A percentile compares a stretch with the other conserved stretches of the same genome.
These are phyloP conservation scores for Megaceryle alcyon DNA, from an alignment of 2,797 vertebrate genomes.

Conservation along the genomic window DNA sequence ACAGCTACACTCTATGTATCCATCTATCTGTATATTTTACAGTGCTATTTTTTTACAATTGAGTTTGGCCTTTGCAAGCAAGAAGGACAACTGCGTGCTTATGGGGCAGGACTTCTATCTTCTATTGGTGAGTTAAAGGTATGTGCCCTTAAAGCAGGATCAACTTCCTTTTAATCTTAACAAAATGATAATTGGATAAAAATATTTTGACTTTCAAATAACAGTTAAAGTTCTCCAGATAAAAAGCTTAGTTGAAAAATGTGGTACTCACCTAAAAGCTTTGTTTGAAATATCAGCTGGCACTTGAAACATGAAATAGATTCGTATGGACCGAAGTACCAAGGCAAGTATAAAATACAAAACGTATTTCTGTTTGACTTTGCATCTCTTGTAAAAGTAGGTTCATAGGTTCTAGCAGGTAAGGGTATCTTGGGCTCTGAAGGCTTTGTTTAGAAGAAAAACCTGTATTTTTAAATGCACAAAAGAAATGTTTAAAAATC, in stretches of 20 bases:
- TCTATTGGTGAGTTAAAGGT: conserved; percentile 96
- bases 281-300: conserved; percentile 57
- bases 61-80: conserved; percentile 98
- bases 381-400: conserved; percentile 12
- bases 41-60: conserved; percentile 99
- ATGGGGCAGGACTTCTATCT: conserved; percentile 94
- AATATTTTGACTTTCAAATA: conserved; percentile 49
- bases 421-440: not conserved
- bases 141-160: conserved; percentile 48
- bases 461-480: not conserved
- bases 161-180: conserved; percentile 31
- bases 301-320: conserved; percentile 58
- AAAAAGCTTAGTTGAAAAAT: conserved; percentile 39
- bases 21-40: conserved; percentile 18
- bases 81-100: conserved; percentile 92
- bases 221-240: conserved; percentile 52
- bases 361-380: conserved; percentile 5
- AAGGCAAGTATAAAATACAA: conserved; percentile 21
- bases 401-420: not conserved
- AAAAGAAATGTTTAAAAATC: not conserved
- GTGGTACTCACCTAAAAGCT: conserved; percentile 50
- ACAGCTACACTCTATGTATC: not conserved
- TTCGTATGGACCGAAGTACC: conserved; percentile 14
- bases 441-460: not conserved
- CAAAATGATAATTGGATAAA: conserved; percentile 30